These are phyloP conservation scores for Odobenus rosmarus DNA, from an alignment of 2,113 vertebrate species.

Conservation along the genomic window DNA sequence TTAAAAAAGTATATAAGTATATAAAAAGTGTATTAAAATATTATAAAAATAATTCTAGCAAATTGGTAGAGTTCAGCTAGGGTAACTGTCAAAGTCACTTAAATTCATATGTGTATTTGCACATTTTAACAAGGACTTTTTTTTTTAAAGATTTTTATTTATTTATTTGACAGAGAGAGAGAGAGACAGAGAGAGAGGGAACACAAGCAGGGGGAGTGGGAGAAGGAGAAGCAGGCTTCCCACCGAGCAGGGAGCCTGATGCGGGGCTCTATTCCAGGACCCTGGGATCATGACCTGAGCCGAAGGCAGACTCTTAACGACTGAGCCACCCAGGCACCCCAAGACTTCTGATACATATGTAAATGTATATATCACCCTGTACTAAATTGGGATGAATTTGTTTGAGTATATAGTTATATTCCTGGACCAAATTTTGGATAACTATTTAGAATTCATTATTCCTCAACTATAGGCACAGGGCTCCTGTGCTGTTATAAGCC, in stretches of 20 bases:
- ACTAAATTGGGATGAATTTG: background rate
- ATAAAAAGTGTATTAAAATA: background rate
- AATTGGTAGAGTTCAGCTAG: background rate
- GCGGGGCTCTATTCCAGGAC: no score
- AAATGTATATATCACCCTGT: background rate
- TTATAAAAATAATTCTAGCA: background rate
- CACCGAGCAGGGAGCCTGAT: no score
- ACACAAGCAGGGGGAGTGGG: no score
- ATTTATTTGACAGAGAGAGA: no score
- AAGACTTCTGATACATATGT: background rate
- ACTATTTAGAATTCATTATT: slow-evolving; percentile 47
- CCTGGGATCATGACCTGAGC: no score
- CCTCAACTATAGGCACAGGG: background rate
- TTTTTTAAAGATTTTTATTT: no score
- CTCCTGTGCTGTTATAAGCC: background rate
- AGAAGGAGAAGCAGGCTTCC: no score
- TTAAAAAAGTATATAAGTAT: background rate
- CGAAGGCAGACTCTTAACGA: no score
- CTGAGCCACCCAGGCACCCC: no score
- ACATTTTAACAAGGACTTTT: slow-evolving; percentile 24
- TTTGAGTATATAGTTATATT: background rate
- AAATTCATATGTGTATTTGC: background rate
- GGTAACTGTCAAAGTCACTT: background rate
- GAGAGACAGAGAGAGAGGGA: no score
- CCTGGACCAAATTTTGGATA: background rate